Evolutionary conservation across 2,797 vertebrate species (phyloP).

Genomic region (Psittacula echo): DNA sequence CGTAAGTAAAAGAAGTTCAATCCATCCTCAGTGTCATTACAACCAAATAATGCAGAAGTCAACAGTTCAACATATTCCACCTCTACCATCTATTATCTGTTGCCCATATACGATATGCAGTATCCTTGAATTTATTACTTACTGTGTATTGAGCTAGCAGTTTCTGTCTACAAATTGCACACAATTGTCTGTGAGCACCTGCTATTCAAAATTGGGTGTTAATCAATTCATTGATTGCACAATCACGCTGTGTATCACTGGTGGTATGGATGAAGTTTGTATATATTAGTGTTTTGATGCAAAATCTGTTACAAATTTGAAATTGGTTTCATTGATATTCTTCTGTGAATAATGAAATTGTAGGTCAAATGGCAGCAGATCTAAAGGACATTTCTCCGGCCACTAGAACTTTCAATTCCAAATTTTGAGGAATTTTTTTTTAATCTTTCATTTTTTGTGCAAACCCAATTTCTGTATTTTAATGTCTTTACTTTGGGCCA

Average conservation of each 20-base stretch:
- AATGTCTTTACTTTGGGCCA: not conserved
- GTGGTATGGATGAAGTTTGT: not conserved
- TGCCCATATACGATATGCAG: not conserved
- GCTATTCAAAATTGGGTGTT: not conserved
- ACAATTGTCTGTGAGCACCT: not conserved
- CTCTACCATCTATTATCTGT: not conserved
- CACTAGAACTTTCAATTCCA: not conserved
- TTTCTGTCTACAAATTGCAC: not conserved
- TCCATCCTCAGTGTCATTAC: not conserved
- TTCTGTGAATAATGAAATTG: not conserved
- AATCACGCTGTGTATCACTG: not conserved
- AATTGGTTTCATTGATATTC: not conserved
- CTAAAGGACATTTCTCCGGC: not conserved
- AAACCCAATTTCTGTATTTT: not conserved
- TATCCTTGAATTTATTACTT: not conserved
- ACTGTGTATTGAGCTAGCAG: not conserved
- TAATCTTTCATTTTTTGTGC: not conserved
- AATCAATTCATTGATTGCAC: not conserved
- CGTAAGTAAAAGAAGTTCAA: constrained; percentile 66
- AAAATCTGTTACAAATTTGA: not conserved
- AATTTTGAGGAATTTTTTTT: constrained; percentile 29
- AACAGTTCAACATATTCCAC: not conserved
- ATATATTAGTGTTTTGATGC: not conserved
- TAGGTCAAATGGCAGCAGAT: not conserved
- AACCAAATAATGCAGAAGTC: not conserved